phyloP scores from a whole-genome alignment of 2,888 invertebrate species.

The Ashinkailepas kermadecensis region DNA sequence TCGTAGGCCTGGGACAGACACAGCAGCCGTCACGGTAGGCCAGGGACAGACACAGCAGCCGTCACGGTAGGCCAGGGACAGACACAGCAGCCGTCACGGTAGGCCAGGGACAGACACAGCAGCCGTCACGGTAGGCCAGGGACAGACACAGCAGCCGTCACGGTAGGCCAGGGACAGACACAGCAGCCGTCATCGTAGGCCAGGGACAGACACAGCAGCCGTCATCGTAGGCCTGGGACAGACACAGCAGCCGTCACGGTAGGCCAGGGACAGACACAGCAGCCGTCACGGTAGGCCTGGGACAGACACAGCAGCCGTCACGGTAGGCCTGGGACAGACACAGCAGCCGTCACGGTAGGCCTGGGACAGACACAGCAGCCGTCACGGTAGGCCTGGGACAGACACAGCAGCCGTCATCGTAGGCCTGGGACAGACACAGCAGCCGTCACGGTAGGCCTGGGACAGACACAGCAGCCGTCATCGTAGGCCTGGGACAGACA shows the following conservation, averaged over 20 bases:
- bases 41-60: background rate
- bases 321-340: background rate
- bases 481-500: background rate
- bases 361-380: background rate
- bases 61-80: background rate
- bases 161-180: background rate
- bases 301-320: too few relatives aligned
- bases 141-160: background rate
- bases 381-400: background rate
- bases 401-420: background rate
- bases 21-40: background rate
- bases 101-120: background rate
- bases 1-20: background rate
- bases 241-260: constrained; percentile 3
- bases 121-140: background rate
- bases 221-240: background rate
- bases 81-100: background rate
- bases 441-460: background rate
- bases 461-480: background rate
- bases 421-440: background rate
- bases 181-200: background rate
- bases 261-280: background rate
- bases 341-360: background rate
- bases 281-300: background rate
- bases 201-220: background rate